Percentiles rank a stretch among this genome's conserved stretches.
Evolutionary conservation across 1,140 invertebrate species (phyloP).

Genomic region (Doryteuthis pealeii): DNA sequence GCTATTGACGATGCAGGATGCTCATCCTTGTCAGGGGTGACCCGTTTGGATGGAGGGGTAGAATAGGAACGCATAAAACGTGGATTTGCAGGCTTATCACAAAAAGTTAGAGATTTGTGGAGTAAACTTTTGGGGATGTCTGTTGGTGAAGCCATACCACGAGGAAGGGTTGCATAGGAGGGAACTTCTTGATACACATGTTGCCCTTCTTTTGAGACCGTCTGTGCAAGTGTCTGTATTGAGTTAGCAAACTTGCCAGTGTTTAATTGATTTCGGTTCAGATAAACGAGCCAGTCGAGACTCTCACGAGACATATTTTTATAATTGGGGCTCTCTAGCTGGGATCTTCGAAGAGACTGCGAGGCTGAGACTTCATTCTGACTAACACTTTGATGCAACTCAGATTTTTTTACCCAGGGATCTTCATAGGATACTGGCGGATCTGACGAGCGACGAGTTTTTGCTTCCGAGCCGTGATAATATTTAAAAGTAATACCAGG

Average conservation of each 20-base stretch:
- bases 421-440: not conserved
- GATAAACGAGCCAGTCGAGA: constrained; percentile 48
- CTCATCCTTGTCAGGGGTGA: not conserved
- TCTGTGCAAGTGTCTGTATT: not conserved
- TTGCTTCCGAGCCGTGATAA: not conserved
- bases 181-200: not conserved
- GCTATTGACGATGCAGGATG: constrained; percentile 8
- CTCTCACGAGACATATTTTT: constrained; percentile 25
- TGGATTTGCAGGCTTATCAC: constrained; percentile 13
- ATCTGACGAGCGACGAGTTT: constrained; percentile 1
- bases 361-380: not conserved
- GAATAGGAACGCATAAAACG: constrained; percentile 26
- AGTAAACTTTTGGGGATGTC: not conserved
- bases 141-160: not conserved
- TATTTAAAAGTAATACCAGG: not conserved
- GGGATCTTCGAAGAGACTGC: not conserved
- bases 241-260: not conserved
- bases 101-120: not conserved
- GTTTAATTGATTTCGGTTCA: constrained; percentile 36
- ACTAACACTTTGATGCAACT: not conserved
- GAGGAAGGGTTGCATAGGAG: not conserved
- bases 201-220: not conserved
- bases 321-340: constrained; percentile 1
- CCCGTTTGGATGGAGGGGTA: constrained; percentile 9
- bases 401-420: not conserved